Evolutionary conservation across 2,113 vertebrate genomes (phyloP), one percentile per base, ranked within the genome.

Genomic region (Arothron firmamentum): DNA sequence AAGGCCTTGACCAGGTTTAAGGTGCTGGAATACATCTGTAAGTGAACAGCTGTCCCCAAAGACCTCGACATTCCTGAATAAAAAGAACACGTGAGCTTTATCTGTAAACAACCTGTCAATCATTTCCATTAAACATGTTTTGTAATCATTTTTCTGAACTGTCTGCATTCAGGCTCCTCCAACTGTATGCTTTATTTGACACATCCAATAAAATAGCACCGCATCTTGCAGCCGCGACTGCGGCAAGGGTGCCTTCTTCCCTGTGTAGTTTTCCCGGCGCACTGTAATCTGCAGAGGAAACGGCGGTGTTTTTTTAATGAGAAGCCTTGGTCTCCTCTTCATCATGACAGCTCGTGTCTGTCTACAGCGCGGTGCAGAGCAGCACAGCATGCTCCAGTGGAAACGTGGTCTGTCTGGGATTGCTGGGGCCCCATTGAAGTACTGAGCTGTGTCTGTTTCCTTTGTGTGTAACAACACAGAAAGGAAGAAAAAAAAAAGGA

Each of bases 341-440:
- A 67, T 72, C 65, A 52, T 61, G 72, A 65, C 68, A 78, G 80
- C 80, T 61, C 60, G 63, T 54, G 78, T 87, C 85, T 83, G 74
- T 77, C 75, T 81, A 67, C 17, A 66, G 74, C 78, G 47, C 56
- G 19, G 78, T 45, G 70, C 62, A 59, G 73, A 64, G 19, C 67
- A 50, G 74, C 74, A 31, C 76, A 72, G 79, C 67, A 43, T 65
- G 77, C 78, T 42, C 68, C 56, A 38, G 17, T 54, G 52, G 80
- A 85, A 86, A 85, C 70, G 70, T 64, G 72, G 82, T 82, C 70
- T 79, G 79, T 75, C 84, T 62, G 85, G 85, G 78, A 87, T 86
- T 86, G 81, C 68, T 61, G 41, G 54, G 80, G 80, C 77, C 65
- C 25, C 80, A 91, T 90, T 91, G 88, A 91, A 89, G 85, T 78